Base-by-base conservation (phyloP, 2,797 vertebrate species). In the Danio jaintianensis region DNA sequence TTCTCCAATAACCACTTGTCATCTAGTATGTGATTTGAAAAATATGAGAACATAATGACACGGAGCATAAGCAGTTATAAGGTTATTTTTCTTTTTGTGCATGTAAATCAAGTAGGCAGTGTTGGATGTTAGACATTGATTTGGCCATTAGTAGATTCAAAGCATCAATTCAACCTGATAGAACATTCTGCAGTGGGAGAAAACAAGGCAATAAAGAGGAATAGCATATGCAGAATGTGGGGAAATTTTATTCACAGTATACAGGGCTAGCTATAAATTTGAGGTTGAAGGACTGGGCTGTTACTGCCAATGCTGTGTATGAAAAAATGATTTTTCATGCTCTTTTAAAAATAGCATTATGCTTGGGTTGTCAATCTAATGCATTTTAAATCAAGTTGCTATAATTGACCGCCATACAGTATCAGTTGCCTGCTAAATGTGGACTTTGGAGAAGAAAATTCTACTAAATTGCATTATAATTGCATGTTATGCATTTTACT, bases 71-170 rank as follows among this genome's bases (percentile, higher is more conserved):
- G 15, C 42, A 4, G 50, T 55, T 76, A 58, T 58, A 48, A 68
- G 63, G 63, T 58, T 56, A 53, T 55, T 43, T 77, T 56, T 56
- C 20, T 47, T 67, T 36, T 52, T 29, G 47, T 56, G 40, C 52
- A 67, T 77, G 62, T 77, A 36, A 77, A 56, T 67, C 61, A 66
- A 55, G 38, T 48, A 18, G 56, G 29, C 29, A 5, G 43, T n/a
- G 6, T 66, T 76, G 15, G 50, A 45, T 66, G 74, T 76, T 12
- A 76, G 74, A 64, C 61, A 76, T 66, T 64, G 48, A 76, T 76
- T 66, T 13, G 0, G 20, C 48, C 48, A 53, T 76, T 64, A 66
- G 48, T 42, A 40, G 43, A 53, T 64, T 22, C 52, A 56, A 53
- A 62, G 38, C 58, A 61, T 74, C 72, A 61, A 53, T 64, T 75